Conservation (phyloP, 2,797 vertebrate genomes). For the Ptychadena robeensis region DNA sequence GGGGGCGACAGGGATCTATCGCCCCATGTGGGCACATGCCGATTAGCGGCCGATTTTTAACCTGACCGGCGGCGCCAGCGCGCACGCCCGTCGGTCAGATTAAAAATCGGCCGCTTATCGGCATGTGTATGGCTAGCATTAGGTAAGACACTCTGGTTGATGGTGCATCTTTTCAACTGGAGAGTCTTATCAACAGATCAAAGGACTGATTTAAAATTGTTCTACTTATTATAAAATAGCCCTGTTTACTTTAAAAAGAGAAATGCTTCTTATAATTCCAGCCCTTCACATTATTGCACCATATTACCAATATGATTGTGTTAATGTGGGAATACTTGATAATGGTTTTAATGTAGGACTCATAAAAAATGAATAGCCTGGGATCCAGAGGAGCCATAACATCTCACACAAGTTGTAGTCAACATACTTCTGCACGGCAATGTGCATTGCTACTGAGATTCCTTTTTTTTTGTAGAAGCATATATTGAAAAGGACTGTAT, state of each 20-base stretch:
- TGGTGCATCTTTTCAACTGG: too few species aligned
- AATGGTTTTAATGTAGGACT: slow-evolving; percentile 13
- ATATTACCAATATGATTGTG: slow-evolving; percentile 10
- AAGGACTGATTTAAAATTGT: too few species aligned
- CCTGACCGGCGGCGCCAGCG: too few species aligned
- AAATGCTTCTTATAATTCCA: not conserved
- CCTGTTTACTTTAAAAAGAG: not conserved
- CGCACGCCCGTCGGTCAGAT: too few species aligned
- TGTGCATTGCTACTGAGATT: not conserved
- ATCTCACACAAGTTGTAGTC: not conserved
- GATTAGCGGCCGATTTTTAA: too few species aligned
- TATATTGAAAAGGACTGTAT: not conserved
- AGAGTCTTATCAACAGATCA: too few species aligned
- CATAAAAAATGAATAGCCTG: slow-evolving; percentile 21
- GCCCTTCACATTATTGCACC: not conserved
- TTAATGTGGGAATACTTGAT: slow-evolving; percentile 32
- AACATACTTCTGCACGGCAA: not conserved
- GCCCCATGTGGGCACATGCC: too few species aligned
- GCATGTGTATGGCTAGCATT: too few species aligned
- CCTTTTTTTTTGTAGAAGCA: slow-evolving; percentile 3
- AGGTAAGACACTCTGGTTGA: too few species aligned
- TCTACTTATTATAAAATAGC: too few species aligned
- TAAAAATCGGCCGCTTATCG: too few species aligned
- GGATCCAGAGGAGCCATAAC: not conserved
- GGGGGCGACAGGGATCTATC: too few species aligned